Conservation (phyloP, 1,140 invertebrate genomes). For the Trachelipus rathkii region DNA sequence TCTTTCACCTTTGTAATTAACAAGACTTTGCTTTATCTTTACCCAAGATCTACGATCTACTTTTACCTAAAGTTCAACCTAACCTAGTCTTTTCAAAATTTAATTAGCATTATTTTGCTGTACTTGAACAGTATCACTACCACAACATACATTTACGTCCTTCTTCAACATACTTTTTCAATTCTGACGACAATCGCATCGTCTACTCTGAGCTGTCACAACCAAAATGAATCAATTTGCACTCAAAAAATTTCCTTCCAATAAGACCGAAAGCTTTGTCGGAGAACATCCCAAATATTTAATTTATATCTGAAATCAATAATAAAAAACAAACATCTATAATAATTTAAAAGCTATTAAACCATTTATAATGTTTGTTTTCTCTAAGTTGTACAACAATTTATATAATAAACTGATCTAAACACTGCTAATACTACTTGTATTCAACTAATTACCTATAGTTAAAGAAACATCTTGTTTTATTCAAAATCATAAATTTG, state of each 20-base stretch:
- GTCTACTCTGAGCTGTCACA: slow-evolving; percentile 92
- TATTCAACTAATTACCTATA: too few species aligned
- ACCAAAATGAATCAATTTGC: slow-evolving; percentile 98
- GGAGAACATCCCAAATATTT: slow-evolving; percentile 99
- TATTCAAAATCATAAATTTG: too few species aligned
- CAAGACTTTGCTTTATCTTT: too few species aligned
- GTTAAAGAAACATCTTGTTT: too few species aligned
- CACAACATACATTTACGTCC: slow-evolving; percentile 60
- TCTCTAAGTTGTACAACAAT: background rate
- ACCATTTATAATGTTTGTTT: too few species aligned
- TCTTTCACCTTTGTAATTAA: too few species aligned
- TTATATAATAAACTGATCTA: too few species aligned
- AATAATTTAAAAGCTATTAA: slow-evolving; percentile 3
- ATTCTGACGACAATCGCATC: slow-evolving; percentile 86
- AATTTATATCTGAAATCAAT: slow-evolving; percentile 66
- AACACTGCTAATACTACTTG: too few species aligned
- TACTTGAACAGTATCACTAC: background rate
- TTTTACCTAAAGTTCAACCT: too few species aligned
- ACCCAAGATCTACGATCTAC: too few species aligned
- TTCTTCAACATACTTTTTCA: slow-evolving; percentile 79
- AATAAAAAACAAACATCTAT: slow-evolving; percentile 3
- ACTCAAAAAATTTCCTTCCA: slow-evolving; percentile 99
- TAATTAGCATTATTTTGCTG: too few species aligned
- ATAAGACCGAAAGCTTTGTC: slow-evolving; percentile 95
- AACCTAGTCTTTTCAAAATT: too few species aligned